Evolutionary conservation across 2,797 vertebrate genomes (phyloP).

Genomic region (Sternarchorhynchus goeldii): DNA sequence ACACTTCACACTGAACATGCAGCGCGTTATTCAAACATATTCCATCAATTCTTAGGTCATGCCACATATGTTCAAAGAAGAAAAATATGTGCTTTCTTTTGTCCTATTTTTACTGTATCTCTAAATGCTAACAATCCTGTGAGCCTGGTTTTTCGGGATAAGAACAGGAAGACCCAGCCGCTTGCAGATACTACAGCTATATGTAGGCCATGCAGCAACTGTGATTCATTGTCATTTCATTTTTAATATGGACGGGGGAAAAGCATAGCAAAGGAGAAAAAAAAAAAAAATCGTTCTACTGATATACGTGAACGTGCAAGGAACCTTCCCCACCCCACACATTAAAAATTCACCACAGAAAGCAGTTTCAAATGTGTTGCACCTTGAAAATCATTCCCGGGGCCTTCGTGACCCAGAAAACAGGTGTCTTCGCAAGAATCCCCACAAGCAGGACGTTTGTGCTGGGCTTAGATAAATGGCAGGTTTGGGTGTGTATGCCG

Average conservation of each 20-base stretch:
- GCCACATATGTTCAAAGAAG: too few relatives aligned
- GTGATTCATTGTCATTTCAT: slow-evolving; percentile 26
- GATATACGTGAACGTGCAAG: slow-evolving; percentile 30
- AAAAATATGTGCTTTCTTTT: too few relatives aligned
- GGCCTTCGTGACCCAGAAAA: slow-evolving; percentile 71
- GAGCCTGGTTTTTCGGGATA: not conserved
- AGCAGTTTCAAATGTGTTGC: slow-evolving; percentile 39
- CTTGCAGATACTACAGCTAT: slow-evolving; percentile 1
- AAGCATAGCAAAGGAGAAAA: not conserved
- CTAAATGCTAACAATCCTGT: not conserved
- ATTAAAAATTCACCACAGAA: slow-evolving; percentile 46
- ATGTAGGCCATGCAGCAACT: slow-evolving; percentile 29
- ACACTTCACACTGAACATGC: too few relatives aligned
- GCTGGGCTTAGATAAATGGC: slow-evolving; percentile 77
- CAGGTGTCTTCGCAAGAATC: slow-evolving; percentile 75
- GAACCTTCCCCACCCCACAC: slow-evolving; percentile 21
- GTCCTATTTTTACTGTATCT: not conserved
- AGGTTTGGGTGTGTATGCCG: slow-evolving; percentile 90
- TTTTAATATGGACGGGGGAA: slow-evolving; percentile 30
- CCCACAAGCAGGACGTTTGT: slow-evolving; percentile 43
- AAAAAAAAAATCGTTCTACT: slow-evolving; percentile 8
- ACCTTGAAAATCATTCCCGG: slow-evolving; percentile 34
- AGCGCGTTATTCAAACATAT: too few relatives aligned
- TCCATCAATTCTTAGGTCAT: too few relatives aligned
- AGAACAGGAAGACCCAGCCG: not conserved